Percentiles rank a stretch among this genome's conserved stretches.
Conservation (phyloP, 2,888 invertebrate species). For the Encarsia formosa region DNA sequence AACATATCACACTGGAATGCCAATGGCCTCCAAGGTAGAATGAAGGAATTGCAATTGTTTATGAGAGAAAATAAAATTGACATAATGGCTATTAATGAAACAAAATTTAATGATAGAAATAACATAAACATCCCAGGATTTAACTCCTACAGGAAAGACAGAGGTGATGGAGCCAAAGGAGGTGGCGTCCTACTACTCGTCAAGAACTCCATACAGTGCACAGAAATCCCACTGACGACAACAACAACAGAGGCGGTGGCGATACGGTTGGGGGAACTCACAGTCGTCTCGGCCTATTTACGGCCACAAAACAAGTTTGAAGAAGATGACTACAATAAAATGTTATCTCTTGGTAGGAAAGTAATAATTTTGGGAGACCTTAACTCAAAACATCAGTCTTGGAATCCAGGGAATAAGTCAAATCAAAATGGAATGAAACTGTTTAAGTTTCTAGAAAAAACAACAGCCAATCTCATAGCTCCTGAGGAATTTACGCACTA, state of each 20-base stretch:
- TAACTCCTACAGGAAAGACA: conserved; percentile 16
- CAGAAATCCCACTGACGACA: background rate
- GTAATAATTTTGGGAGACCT: conserved; percentile 25
- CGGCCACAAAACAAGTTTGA: conserved; percentile 7
- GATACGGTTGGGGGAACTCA: conserved; percentile 4
- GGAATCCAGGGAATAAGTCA: conserved; percentile 14
- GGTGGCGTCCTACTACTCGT: conserved; percentile 5
- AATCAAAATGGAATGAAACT: conserved; percentile 23
- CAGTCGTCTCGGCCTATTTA: conserved; percentile 6
- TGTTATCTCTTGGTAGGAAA: conserved; percentile 14
- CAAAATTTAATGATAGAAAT: conserved; percentile 8
- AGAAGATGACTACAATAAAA: conserved; percentile 13
- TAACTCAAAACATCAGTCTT: conserved; percentile 25
- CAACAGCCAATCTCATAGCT: conserved; percentile 6
- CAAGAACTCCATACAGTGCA: background rate
- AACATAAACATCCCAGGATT: conserved; percentile 14
- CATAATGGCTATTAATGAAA: conserved; percentile 24
- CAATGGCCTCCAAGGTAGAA: conserved; percentile 26
- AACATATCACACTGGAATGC: conserved; percentile 32
- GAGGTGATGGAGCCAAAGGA: background rate
- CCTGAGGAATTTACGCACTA: conserved; percentile 15
- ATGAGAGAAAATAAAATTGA: conserved; percentile 12
- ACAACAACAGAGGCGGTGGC: background rate
- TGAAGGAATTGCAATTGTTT: conserved; percentile 23
- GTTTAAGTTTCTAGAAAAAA: conserved; percentile 8